Conservation (phyloP, 1,140 invertebrate species). For the Zaprionus tsacasi region DNA sequence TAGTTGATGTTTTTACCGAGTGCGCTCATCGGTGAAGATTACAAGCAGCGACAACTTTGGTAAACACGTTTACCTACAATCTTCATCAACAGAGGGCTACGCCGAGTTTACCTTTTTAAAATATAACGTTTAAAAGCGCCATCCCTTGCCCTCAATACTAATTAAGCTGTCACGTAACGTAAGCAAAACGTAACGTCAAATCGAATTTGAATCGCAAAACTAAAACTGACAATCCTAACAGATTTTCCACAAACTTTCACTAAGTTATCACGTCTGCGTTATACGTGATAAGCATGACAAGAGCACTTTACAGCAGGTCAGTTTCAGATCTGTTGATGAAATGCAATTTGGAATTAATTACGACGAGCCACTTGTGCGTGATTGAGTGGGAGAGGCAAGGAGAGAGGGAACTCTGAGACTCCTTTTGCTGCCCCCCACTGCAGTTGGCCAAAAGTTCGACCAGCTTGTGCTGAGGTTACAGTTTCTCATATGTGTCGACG, state of each 20-base stretch:
- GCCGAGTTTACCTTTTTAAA: no score
- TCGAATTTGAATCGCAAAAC: not conserved
- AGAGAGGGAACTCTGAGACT: not conserved
- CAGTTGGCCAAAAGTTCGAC: constrained; percentile 31
- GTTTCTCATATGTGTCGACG: constrained; percentile 82
- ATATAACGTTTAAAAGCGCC: not conserved
- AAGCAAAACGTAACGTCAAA: constrained; percentile 7
- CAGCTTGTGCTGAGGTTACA: constrained; percentile 81
- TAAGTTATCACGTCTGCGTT: not conserved
- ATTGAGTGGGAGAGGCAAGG: not conserved
- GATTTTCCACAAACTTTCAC: constrained; percentile 39
- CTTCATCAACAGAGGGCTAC: not conserved
- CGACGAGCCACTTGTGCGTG: constrained; percentile 41
- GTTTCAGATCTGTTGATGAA: constrained; percentile 29
- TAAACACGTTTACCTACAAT: not conserved
- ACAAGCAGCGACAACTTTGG: no score
- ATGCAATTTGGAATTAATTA: constrained; percentile 79
- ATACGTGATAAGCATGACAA: constrained; percentile 21
- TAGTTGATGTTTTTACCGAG: not conserved
- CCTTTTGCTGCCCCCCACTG: not conserved
- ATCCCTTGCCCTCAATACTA: not conserved
- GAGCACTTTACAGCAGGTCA: constrained; percentile 20
- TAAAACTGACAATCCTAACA: constrained; percentile 25
- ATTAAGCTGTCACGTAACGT: not conserved
- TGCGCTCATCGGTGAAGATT: no score